These are phyloP conservation scores for Cremastobaeus sp. DNA, from an alignment of 2,888 invertebrate species.

Conservation along the genomic window DNA sequence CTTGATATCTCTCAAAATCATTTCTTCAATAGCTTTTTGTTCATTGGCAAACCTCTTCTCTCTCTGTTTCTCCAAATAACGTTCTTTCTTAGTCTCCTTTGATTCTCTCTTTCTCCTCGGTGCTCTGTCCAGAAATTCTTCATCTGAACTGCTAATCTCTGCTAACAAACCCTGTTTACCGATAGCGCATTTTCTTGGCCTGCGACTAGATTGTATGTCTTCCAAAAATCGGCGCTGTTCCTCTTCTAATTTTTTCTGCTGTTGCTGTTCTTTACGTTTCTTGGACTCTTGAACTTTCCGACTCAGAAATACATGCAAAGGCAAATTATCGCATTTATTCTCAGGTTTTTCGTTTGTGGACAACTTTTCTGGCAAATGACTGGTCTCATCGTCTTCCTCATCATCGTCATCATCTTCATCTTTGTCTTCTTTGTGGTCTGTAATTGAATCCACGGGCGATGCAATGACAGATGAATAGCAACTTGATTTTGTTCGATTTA, in stretches of 20 bases:
- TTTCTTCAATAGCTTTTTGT: slow-evolving; percentile 76
- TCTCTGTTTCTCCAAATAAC: slow-evolving; percentile 76
- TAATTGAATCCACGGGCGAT: background rate
- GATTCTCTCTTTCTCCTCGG: slow-evolving; percentile 72
- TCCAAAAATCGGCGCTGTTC: slow-evolving; percentile 70
- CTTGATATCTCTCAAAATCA: slow-evolving; percentile 73
- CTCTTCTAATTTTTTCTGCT: slow-evolving; percentile 69
- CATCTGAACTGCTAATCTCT: slow-evolving; percentile 81
- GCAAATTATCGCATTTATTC: slow-evolving; percentile 73
- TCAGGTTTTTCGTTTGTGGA: slow-evolving; percentile 73
- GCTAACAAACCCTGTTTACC: slow-evolving; percentile 88
- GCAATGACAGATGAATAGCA: slow-evolving; percentile 9
- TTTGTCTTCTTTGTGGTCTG: slow-evolving; percentile 22
- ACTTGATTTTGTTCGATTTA: background rate
- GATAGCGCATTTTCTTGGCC: slow-evolving; percentile 87
- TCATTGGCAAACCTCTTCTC: slow-evolving; percentile 77
- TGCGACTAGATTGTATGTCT: slow-evolving; percentile 73
- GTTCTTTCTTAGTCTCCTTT: slow-evolving; percentile 75
- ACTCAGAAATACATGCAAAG: slow-evolving; percentile 74
- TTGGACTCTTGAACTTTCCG: slow-evolving; percentile 75
- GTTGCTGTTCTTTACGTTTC: slow-evolving; percentile 72
- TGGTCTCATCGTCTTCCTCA: slow-evolving; percentile 68
- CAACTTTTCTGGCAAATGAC: slow-evolving; percentile 77
- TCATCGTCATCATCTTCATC: slow-evolving; percentile 36
- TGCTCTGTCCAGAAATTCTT: slow-evolving; percentile 65